Conservation (phyloP, 37 sponge, comb jelly and placozoan species). For the Ianthella basta region DNA sequence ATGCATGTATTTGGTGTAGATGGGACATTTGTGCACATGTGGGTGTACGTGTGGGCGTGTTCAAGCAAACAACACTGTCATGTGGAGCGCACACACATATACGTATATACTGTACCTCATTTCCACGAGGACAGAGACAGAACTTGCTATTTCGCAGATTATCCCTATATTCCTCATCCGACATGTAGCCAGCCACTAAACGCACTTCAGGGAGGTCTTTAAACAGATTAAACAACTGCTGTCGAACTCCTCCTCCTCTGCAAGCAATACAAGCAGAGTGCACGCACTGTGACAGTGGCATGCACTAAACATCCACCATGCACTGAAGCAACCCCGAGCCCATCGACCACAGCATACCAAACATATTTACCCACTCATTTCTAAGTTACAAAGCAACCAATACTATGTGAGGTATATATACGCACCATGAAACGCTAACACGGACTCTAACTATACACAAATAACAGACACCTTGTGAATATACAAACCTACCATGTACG, state of each 20-base stretch:
- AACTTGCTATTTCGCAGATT: slow-evolving; percentile 54
- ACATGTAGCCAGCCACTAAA: slow-evolving; percentile 55
- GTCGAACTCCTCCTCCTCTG: slow-evolving; percentile 62
- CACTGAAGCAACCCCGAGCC: not conserved
- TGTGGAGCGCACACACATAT: not conserved
- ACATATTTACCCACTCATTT: no score
- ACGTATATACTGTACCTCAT: not conserved
- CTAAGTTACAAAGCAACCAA: no score
- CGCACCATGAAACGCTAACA: no score
- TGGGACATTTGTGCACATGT: no score
- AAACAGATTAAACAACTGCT: slow-evolving; percentile 47
- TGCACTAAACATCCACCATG: not conserved
- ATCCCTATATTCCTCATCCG: slow-evolving; percentile 47
- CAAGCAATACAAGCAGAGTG: not conserved
- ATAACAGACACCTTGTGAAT: no score
- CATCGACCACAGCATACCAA: no score
- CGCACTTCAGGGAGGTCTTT: slow-evolving; percentile 21
- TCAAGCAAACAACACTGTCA: no score
- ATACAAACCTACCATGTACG: no score
- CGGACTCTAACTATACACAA: no score
- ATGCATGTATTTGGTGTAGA: no score
- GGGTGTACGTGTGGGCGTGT: no score
- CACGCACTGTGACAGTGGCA: not conserved
- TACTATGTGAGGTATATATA: no score
- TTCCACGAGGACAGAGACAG: slow-evolving; percentile 72